phyloP scores from a whole-genome alignment of 2,797 vertebrate species.

The Nannoperca australis region DNA sequence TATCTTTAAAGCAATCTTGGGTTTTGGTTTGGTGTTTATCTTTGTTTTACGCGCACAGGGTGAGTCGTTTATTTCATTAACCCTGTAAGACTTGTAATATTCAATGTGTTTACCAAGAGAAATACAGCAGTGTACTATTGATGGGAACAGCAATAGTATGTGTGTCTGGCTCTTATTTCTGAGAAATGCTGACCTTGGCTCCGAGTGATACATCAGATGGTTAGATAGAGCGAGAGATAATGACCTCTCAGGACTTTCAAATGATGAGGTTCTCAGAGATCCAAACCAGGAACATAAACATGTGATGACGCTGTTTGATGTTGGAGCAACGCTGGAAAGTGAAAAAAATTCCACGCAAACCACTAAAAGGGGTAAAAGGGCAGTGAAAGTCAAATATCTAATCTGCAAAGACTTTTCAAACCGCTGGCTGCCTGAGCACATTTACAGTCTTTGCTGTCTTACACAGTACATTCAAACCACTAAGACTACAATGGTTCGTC shows the following conservation, averaged over 20 bases:
- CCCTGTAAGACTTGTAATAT: constrained; percentile 35
- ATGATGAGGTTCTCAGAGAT: constrained; percentile 74
- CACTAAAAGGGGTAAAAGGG: constrained; percentile 72
- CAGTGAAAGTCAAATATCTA: constrained; percentile 70
- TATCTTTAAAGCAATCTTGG: constrained; percentile 44
- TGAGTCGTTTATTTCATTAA: constrained; percentile 44
- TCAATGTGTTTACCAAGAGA: constrained; percentile 41
- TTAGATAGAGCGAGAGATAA: constrained; percentile 80
- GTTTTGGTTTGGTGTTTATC: constrained; percentile 58
- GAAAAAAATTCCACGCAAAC: constrained; percentile 68
- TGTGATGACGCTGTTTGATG: constrained; percentile 79
- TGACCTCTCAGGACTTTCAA: constrained; percentile 75
- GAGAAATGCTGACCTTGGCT: constrained; percentile 48
- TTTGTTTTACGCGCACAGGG: constrained; percentile 56
- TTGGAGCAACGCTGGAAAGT: constrained; percentile 61
- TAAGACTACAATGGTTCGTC: constrained; percentile 55
- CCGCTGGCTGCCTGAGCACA: constrained; percentile 65
- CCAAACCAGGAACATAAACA: constrained; percentile 81
- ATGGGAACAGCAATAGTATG: constrained; percentile 15
- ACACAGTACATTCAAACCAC: constrained; percentile 62
- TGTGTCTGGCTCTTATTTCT: constrained; percentile 48
- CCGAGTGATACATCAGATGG: constrained; percentile 65
- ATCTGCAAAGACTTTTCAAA: constrained; percentile 68
- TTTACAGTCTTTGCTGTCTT: constrained; percentile 51
- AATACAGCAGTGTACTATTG: constrained; percentile 25